Percentiles rank a stretch among this genome's conserved stretches.
These are phyloP conservation scores for Neomorphus geoffroyi DNA, from an alignment of 2,797 vertebrate genomes.

Conservation along the genomic window DNA sequence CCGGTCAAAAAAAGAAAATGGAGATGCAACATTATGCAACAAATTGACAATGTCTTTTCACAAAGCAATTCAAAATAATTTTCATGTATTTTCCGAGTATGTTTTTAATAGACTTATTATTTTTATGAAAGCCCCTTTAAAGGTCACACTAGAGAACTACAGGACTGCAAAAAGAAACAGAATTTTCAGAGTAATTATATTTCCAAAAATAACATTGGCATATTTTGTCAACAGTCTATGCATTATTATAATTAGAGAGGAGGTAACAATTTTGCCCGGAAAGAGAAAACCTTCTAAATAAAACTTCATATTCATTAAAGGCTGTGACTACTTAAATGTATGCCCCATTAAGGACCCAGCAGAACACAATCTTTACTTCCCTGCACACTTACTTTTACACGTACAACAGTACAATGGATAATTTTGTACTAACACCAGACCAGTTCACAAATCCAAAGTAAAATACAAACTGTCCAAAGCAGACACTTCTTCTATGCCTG, in stretches of 20 bases:
- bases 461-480: background rate
- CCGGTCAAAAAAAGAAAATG: background rate
- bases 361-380: background rate
- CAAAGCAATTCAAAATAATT: background rate
- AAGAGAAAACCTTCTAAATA: background rate
- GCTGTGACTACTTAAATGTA: background rate
- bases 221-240: background rate
- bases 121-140: background rate
- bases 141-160: background rate
- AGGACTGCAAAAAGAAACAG: background rate
- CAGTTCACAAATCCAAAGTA: background rate
- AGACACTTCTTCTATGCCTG: background rate
- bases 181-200: background rate
- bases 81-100: background rate
- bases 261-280: background rate
- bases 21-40: background rate
- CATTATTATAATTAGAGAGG: background rate
- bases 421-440: background rate
- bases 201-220: background rate
- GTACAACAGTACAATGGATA: background rate
- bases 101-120: background rate
- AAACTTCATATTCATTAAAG: background rate
- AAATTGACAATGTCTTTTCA: background rate
- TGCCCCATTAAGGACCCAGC: background rate
- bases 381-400: background rate